Conservation (phyloP, 2,888 invertebrate genomes). For the Eupithecia exiguata region DNA sequence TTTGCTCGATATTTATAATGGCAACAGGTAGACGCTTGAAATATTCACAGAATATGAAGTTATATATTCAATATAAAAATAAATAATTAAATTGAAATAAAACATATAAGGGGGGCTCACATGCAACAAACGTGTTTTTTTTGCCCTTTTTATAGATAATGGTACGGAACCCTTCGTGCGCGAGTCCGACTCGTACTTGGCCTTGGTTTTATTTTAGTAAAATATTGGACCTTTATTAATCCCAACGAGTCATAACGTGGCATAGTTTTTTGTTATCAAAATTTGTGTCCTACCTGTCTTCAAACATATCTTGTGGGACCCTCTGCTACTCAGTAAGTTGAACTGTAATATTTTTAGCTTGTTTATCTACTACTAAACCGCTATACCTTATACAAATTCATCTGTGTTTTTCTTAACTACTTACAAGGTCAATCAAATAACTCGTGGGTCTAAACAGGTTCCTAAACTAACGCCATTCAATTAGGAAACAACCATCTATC, state of each 20-base stretch:
- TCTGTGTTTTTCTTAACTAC: not conserved
- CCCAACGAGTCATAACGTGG: not conserved
- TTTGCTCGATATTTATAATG: too few relatives aligned
- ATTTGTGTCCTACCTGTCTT: not conserved
- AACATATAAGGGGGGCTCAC: too few relatives aligned
- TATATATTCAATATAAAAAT: too few relatives aligned
- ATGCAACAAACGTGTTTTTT: too few relatives aligned
- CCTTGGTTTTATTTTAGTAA: too few relatives aligned
- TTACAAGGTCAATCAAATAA: not conserved
- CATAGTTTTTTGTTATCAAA: not conserved
- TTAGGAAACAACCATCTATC: not conserved
- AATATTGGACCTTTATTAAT: not conserved
- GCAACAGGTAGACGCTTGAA: too few relatives aligned
- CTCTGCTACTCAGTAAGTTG: not conserved
- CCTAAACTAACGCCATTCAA: not conserved
- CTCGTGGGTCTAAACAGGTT: not conserved
- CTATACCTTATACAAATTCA: not conserved
- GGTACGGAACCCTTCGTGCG: too few relatives aligned
- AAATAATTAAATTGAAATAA: too few relatives aligned
- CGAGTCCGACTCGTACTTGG: too few relatives aligned
- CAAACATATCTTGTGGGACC: not conserved
- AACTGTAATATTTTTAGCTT: not conserved
- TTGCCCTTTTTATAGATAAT: too few relatives aligned
- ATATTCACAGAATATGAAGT: too few relatives aligned
- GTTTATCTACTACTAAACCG: not conserved